phyloP scores from a whole-genome alignment of 1,140 invertebrate species.

The Wiebesia pumilae region DNA sequence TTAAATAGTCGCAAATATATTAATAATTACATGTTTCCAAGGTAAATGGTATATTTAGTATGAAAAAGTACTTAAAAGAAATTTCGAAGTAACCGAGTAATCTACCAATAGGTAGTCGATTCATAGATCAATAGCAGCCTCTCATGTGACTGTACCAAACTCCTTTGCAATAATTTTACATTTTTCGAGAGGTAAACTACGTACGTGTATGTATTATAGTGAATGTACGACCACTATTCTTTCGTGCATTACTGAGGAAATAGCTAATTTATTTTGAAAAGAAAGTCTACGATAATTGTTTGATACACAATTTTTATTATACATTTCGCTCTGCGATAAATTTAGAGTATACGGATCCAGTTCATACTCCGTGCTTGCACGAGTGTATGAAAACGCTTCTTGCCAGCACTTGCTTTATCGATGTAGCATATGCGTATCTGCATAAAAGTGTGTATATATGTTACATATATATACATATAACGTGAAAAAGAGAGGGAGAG shows the following conservation, averaged over 20 bases:
- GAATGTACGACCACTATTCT: neutral
- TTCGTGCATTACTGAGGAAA: neutral
- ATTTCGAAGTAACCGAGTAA: neutral
- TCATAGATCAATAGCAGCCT: slow-evolving; percentile 1
- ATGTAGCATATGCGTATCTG: neutral
- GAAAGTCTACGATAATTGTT: neutral
- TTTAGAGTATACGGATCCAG: neutral
- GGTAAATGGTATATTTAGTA: neutral
- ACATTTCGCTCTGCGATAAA: neutral
- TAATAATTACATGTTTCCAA: neutral
- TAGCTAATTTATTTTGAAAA: neutral
- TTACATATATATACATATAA: neutral
- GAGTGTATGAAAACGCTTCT: neutral
- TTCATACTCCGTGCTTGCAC: neutral
- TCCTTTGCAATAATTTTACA: slow-evolving; percentile 23
- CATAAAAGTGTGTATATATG: neutral
- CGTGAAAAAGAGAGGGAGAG: neutral
- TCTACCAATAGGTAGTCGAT: neutral
- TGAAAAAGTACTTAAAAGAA: neutral
- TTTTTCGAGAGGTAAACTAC: neutral
- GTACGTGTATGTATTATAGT: too few species aligned
- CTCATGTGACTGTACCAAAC: neutral
- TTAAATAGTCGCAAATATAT: neutral
- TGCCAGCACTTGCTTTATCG: neutral
- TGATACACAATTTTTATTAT: neutral